A percentile compares a stretch with the other conserved stretches of the same genome.
These are phyloP conservation scores for Pseudochirops cupreus DNA, from an alignment of 2,797 vertebrate species.

Conservation along the genomic window DNA sequence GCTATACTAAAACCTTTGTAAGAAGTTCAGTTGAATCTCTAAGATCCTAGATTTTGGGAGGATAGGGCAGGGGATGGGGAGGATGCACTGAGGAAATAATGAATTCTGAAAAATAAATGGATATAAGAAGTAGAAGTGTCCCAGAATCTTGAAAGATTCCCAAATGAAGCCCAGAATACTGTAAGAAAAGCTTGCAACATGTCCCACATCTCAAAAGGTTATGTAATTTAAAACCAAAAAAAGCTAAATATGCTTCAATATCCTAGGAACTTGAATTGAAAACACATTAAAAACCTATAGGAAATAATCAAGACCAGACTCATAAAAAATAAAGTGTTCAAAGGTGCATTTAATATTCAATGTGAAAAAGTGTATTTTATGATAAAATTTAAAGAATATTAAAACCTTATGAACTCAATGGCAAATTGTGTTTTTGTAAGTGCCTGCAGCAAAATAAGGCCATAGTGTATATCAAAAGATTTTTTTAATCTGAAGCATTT, in stretches of 20 bases:
- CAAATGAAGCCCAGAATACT: neutral
- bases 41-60: neutral
- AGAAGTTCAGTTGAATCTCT: neutral
- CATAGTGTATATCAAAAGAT: neutral
- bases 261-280: neutral
- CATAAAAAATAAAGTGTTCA: neutral
- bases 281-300: neutral
- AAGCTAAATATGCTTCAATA: neutral
- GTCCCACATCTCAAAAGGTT: neutral
- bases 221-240: neutral
- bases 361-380: neutral
- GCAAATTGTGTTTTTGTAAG: neutral
- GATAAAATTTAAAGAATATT: neutral
- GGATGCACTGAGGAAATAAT: neutral
- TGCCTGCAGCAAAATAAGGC: neutral
- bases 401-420: neutral
- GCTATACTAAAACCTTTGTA: neutral
- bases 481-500: neutral
- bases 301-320: neutral
- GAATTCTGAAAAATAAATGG: neutral
- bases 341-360: neutral
- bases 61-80: too few species aligned
- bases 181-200: neutral
- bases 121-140: neutral
- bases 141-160: neutral